These are phyloP conservation scores for Ariolimax columbianus DNA, from an alignment of 2,888 invertebrate species.

Conservation along the genomic window DNA sequence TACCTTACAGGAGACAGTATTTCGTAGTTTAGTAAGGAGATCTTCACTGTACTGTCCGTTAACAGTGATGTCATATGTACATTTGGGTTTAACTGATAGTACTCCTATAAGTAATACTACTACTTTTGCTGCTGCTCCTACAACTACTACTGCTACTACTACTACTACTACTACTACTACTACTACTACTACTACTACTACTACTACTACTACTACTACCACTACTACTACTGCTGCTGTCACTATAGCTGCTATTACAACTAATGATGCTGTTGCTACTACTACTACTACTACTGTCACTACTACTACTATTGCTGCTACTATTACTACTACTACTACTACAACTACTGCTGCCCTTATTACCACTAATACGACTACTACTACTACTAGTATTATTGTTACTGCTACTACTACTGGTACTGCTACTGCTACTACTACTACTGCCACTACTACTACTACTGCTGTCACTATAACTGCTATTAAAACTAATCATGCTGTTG, in stretches of 20 bases:
- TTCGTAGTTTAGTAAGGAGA: no score
- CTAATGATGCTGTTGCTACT: background rate
- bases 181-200: constrained; percentile 23
- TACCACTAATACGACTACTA: background rate
- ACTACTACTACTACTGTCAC: background rate
- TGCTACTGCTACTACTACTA: no score
- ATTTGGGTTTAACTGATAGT: no score
- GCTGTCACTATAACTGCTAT: no score
- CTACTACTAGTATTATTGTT: background rate
- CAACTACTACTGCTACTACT: constrained; percentile 1
- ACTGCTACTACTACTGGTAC: no score
- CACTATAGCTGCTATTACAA: background rate
- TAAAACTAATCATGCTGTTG: no score
- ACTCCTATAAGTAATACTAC: background rate
- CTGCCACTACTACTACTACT: no score
- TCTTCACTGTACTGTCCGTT: no score
- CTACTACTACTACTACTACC: constrained; percentile 11
- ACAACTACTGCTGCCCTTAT: no score
- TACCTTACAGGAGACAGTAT: no score
- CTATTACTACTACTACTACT: no score
- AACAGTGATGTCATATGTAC: no score
- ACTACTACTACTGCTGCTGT: constrained; percentile 13
- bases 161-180: constrained; percentile 15
- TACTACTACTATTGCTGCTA: constrained; percentile 1
- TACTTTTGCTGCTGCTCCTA: background rate